phyloP scores from a whole-genome alignment of 2,888 invertebrate genomes.

The Tipula confusa region DNA sequence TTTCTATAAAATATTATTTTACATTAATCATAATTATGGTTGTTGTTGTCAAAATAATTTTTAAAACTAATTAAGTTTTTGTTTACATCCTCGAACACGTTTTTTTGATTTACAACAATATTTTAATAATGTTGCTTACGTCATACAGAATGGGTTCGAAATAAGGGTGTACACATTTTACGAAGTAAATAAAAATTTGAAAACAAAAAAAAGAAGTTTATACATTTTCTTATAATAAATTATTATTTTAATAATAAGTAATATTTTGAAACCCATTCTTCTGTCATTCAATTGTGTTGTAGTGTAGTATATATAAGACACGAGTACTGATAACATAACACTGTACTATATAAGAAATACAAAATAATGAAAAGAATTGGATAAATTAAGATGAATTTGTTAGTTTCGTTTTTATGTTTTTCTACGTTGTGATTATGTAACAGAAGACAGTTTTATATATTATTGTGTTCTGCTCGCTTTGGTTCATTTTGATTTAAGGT shows the following conservation, averaged over 20 bases:
- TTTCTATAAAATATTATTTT: too few species aligned
- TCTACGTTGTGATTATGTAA: not conserved
- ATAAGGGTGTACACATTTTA: not conserved
- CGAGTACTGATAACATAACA: not conserved
- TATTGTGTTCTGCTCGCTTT: not conserved
- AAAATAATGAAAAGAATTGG: not conserved
- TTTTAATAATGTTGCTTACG: not conserved
- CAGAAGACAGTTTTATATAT: not conserved
- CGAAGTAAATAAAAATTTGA: not conserved
- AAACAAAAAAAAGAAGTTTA: not conserved
- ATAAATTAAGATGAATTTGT: constrained; percentile 16
- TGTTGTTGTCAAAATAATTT: too few species aligned
- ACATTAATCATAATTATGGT: too few species aligned
- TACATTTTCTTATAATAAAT: not conserved
- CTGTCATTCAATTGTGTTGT: not conserved
- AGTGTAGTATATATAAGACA: not conserved
- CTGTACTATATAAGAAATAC: not conserved
- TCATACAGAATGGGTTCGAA: not conserved
- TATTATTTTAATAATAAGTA: not conserved
- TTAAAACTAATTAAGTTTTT: too few species aligned
- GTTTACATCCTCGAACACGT: too few species aligned
- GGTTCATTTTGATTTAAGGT: not conserved
- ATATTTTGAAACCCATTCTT: not conserved
- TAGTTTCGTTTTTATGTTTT: not conserved
- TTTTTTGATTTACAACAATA: too few species aligned